Percentiles rank a stretch among this genome's conserved stretches.
Conservation (phyloP, 35 echinoderm and acorn worm species). For the Ophioderma brevispina region DNA sequence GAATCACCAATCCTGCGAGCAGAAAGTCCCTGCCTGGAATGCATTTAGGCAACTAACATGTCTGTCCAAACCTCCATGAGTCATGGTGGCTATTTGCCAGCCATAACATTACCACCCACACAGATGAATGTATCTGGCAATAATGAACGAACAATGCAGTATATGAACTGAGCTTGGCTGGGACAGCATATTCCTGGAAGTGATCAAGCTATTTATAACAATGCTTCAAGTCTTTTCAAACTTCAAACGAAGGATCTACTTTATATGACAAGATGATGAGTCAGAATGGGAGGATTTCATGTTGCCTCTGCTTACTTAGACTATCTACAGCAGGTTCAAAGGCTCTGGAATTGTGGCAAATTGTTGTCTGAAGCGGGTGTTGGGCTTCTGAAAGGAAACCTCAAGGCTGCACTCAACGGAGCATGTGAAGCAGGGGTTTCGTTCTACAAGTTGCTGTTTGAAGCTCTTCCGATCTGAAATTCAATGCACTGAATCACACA, state of each 20-base stretch:
- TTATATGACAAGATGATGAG: not conserved
- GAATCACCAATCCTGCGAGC: not conserved
- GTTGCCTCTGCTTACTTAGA: not conserved
- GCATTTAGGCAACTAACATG: not conserved
- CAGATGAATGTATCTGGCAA: not conserved
- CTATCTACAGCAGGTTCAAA: slow-evolving; percentile 1
- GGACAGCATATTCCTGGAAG: slow-evolving; percentile 3
- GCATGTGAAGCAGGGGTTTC: not conserved
- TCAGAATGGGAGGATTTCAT: slow-evolving; percentile 10
- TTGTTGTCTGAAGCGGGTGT: not conserved
- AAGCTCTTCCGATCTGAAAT: not conserved
- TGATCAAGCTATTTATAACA: slow-evolving; percentile 2
- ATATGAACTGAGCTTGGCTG: not conserved
- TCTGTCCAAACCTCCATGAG: not conserved
- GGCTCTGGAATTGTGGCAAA: not conserved
- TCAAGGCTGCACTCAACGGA: slow-evolving; percentile 2
- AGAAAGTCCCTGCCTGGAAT: not conserved
- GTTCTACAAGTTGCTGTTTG: not conserved
- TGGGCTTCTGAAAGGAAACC: not conserved
- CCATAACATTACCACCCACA: not conserved
- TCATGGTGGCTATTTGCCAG: not conserved
- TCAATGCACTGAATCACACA: not conserved
- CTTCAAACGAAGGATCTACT: slow-evolving; percentile 3
- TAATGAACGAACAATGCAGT: not conserved
- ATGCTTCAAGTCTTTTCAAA: not conserved